phyloP scores from a whole-genome alignment of 2,888 invertebrate genomes.

The Hirtodrosophila trivittata region DNA sequence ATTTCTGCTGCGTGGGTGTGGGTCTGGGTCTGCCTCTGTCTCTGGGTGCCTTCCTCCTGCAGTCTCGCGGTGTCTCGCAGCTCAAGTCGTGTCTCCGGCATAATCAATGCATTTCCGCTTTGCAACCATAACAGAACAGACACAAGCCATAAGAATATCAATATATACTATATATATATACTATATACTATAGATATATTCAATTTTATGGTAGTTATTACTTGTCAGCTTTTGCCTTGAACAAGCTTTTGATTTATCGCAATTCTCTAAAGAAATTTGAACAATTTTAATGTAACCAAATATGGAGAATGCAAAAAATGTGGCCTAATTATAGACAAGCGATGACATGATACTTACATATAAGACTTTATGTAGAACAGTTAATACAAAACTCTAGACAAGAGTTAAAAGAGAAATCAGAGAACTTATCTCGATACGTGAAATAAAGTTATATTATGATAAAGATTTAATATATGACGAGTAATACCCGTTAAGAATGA shows the following conservation, averaged over 20 bases:
- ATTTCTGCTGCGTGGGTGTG: conserved; percentile 25
- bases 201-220: conserved; percentile 61
- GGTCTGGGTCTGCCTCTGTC: conserved; percentile 35
- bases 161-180: conserved; percentile 15
- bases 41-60: background rate
- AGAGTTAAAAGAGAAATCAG: too few species aligned
- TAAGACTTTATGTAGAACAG: too few species aligned
- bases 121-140: conserved; percentile 11
- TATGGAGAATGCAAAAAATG: conserved; percentile 30
- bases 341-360: too few species aligned
- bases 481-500: too few species aligned
- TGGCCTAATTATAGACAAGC: conserved; percentile 21
- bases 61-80: background rate
- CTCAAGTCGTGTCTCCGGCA: conserved; percentile 29
- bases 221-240: conserved; percentile 55
- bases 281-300: conserved; percentile 29
- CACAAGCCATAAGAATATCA: conserved; percentile 3
- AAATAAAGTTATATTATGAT: too few species aligned
- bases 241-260: conserved; percentile 67
- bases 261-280: conserved; percentile 22
- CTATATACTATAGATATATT: conserved; percentile 13
- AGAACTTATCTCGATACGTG: too few species aligned
- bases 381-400: too few species aligned
- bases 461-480: too few species aligned
- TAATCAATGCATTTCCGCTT: conserved; percentile 76